Conservation (phyloP, 1,140 invertebrate genomes). For the Eurosta solidaginis region DNA sequence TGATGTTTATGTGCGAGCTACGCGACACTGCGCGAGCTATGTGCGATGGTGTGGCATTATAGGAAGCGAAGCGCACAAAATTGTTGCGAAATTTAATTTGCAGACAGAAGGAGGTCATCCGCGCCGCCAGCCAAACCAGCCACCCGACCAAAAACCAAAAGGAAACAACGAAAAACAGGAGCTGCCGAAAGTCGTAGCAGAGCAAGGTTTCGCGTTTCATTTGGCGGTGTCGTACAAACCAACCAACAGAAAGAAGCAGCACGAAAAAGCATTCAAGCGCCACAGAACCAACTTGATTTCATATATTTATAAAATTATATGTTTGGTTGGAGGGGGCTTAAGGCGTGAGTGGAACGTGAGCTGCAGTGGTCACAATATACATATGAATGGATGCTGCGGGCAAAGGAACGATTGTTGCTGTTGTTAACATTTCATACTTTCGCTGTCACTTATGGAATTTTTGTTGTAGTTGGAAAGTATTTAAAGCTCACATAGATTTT, state of each 20-base stretch:
- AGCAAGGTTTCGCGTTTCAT: background rate
- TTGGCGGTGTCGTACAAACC: background rate
- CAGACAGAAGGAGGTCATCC: conserved; percentile 30
- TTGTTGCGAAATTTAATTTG: conserved; percentile 31
- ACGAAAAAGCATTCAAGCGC: too few species aligned
- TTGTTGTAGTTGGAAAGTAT: background rate
- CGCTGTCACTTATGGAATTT: background rate
- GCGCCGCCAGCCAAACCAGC: conserved; percentile 12
- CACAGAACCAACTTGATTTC: too few species aligned
- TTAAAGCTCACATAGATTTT: background rate
- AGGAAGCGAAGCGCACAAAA: conserved; percentile 4
- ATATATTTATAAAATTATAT: too few species aligned
- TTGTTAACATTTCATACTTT: conserved; percentile 15
- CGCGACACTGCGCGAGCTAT: too few species aligned
- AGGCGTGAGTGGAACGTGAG: too few species aligned
- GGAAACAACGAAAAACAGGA: background rate
- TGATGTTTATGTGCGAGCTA: too few species aligned
- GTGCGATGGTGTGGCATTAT: background rate
- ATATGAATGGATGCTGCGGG: too few species aligned
- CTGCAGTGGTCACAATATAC: too few species aligned
- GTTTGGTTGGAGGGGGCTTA: too few species aligned
- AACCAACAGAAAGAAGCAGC: background rate
- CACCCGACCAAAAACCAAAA: too few species aligned
- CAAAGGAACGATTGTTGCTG: background rate
- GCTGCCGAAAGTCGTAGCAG: background rate